Evolutionary conservation across 2,797 vertebrate genomes (phyloP), one percentile per base, ranked within the genome.

Genomic region (Eulemur coronatus): DNA sequence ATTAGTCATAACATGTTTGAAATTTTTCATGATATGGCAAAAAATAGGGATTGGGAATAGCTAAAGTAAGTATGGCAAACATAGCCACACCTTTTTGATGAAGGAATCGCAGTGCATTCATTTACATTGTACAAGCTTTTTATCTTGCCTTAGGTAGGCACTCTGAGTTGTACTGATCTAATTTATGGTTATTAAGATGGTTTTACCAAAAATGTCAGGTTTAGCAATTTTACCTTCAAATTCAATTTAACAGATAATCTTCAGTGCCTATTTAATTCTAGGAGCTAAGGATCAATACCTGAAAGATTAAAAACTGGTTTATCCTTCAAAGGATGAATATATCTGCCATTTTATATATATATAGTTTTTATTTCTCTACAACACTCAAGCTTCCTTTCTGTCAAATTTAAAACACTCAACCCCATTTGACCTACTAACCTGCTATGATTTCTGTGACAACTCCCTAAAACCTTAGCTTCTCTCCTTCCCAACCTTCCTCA

Each of bases 221-320:
- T 65, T 57, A 48, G 67, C 35, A 93, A 50, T 89, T 93, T 65
- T 41, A 94, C 28, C 50, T 91, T 94, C 38, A 92, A 80, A 59
- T 78, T 94, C 55, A 92, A n/a, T 73, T 61, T 85, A 85, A 94
- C 20, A 89, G 73, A 82, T 33, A 82, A 1, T 91, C 35, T 67
- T 91, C 38, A 61, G 26, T 80, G 69, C 43, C 72, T 82, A 41
- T n/a, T 92, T 94, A 87, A 88, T 46, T 82, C 30, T 67, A 76
- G 30, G 30, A 95, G 52, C 63, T 84, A 92, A 80, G 52, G 38
- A 65, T 59, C 61, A 81, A 30, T 92, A 48, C 30, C 84, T 61
- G 84, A 91, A 95, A 91, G 41, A 14, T 76, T 81, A 93, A 92
- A 35, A 78, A 50, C 30, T 28, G 1, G 24, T 70, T n/a, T 86